These are phyloP conservation scores for Anguilla marmorata DNA, from an alignment of 2,797 vertebrate genomes.

Conservation along the genomic window DNA sequence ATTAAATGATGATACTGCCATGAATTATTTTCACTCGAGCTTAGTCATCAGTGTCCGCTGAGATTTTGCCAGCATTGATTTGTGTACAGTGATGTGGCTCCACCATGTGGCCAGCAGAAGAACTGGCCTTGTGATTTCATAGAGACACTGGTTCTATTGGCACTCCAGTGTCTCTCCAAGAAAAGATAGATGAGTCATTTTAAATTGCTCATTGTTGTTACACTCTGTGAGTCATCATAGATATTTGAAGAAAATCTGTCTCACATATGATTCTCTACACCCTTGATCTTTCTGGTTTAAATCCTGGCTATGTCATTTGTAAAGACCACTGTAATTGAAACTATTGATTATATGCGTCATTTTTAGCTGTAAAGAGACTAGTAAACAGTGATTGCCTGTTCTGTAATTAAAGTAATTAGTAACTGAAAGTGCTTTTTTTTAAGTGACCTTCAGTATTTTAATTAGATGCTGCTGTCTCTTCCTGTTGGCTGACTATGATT, in stretches of 20 bases:
- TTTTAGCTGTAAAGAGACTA: neutral
- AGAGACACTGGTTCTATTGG: neutral
- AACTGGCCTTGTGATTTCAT: neutral
- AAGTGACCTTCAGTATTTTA: neutral
- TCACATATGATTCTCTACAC: constrained; percentile 57
- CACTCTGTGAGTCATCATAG: constrained; percentile 56
- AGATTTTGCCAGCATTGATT: constrained; percentile 42
- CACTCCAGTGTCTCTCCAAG: neutral
- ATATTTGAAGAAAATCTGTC: constrained; percentile 60
- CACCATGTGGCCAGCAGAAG: constrained; percentile 21
- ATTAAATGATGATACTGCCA: constrained; percentile 56
- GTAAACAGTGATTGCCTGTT: neutral
- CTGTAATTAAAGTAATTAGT: constrained; percentile 49
- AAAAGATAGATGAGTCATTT: constrained; percentile 61
- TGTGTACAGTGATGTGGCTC: constrained; percentile 4
- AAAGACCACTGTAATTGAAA: neutral
- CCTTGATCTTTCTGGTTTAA: constrained; percentile 40
- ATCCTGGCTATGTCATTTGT: constrained; percentile 7
- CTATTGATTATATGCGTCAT: neutral
- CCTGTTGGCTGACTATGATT: constrained; percentile 37
- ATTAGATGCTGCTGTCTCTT: neutral
- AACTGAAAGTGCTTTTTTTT: constrained; percentile 39
- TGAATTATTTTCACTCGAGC: constrained; percentile 66
- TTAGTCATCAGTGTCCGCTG: constrained; percentile 47
- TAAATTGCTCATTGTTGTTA: constrained; percentile 62